Evolutionary conservation across 2,797 vertebrate genomes (phyloP).

Genomic region (Epinephelus awoara): DNA sequence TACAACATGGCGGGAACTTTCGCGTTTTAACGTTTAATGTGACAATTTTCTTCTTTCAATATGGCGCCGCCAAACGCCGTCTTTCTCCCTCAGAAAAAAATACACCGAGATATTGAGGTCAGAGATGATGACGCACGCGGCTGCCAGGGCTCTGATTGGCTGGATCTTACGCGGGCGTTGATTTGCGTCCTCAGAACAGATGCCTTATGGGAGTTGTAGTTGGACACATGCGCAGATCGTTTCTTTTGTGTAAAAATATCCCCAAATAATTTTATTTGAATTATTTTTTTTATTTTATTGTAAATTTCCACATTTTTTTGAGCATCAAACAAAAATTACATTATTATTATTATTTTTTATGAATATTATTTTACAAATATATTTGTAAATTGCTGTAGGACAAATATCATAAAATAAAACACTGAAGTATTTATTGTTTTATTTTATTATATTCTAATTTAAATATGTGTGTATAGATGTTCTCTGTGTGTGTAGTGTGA

Average conservation of each 20-base stretch:
- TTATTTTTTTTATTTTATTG: neutral
- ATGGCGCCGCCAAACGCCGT: constrained; percentile 93
- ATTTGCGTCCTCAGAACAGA: neutral
- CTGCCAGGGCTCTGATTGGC: constrained; percentile 73
- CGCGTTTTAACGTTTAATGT: constrained; percentile 61
- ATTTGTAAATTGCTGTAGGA: no score
- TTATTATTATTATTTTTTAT: no score
- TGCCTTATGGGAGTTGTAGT: constrained; percentile 71
- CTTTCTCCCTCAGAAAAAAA: constrained; percentile 85
- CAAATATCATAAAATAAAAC: no score
- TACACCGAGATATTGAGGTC: constrained; percentile 83
- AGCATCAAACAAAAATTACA: no score
- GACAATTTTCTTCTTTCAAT: constrained; percentile 89
- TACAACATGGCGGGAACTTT: constrained; percentile 91
- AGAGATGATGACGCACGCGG: constrained; percentile 68
- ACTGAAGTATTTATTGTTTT: no score
- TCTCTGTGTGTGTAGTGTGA: no score
- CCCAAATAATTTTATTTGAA: neutral
- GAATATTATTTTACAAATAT: no score
- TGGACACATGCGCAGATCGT: accelerated
- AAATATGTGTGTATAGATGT: no score
- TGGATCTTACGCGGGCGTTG: neutral
- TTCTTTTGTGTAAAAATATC: neutral
- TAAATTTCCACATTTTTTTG: neutral
- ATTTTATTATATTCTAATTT: no score